phyloP scores from a whole-genome alignment of 2,113 vertebrate species.

The Bujurquina vittata region DNA sequence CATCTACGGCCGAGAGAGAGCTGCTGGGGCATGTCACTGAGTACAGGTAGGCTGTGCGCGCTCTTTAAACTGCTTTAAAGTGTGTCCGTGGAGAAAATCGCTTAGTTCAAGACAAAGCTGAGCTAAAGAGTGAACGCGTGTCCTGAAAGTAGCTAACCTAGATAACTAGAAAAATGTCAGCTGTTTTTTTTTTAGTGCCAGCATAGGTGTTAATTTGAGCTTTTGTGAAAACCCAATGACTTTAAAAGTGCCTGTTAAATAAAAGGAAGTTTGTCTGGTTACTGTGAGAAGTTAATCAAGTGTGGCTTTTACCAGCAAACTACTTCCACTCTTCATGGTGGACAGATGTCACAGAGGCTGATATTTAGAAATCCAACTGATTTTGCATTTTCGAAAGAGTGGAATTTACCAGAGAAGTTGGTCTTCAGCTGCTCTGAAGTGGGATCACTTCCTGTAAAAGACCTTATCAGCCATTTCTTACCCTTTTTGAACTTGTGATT shows the following conservation, averaged over 20 bases:
- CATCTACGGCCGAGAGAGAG: not conserved
- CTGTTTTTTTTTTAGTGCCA: not conserved
- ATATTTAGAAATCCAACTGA: slow-evolving; percentile 44
- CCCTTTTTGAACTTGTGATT: no score
- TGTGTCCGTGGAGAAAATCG: not conserved
- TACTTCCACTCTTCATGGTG: slow-evolving; percentile 33
- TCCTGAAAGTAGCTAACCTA: not conserved
- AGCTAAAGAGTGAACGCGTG: not conserved
- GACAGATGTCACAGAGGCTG: not conserved
- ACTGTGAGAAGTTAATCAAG: slow-evolving; percentile 32
- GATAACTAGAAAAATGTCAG: not conserved
- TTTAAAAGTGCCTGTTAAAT: not conserved
- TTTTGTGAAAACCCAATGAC: slow-evolving; percentile 9
- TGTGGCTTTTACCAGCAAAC: not conserved
- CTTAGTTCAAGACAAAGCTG: not conserved
- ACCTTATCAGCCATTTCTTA: not conserved
- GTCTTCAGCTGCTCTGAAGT: not conserved
- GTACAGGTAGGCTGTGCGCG: not conserved
- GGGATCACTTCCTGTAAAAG: not conserved
- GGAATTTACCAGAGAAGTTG: slow-evolving; percentile 21
- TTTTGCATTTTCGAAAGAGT: slow-evolving; percentile 20
- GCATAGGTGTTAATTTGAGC: not conserved
- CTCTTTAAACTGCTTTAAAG: not conserved
- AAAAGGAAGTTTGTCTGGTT: slow-evolving; percentile 55
- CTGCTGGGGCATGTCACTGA: not conserved